Evolutionary conservation across 2,113 vertebrate species (phyloP), one percentile per base, ranked within the genome.

Genomic region (Mirza zaza): DNA sequence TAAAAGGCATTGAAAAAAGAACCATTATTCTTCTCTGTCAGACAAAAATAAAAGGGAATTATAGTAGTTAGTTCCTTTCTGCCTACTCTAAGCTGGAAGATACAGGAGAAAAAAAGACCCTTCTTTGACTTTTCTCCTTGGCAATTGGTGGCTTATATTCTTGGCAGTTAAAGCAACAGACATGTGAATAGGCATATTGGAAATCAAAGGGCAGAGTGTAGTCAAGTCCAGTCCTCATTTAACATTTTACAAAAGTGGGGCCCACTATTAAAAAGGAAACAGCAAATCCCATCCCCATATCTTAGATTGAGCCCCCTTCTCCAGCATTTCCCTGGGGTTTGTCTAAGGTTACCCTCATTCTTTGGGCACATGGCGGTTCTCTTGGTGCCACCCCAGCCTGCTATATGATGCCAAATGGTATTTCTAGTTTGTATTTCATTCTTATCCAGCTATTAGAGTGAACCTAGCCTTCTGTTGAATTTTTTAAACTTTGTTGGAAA

Each of bases 381-480:
- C 84, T 59, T 90, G 83, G 65, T 96, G 70, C 63, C 10, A 4
- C 83, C 79, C 34, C 17, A 34, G 87, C 67, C 61, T 90, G 80
- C 65, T 79, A 29, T 36, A 34, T 89, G 75, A 42, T 90, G 95
- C 97, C 97, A 97, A 96, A 76, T 97, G 75, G 90, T 93, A 80
- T 91, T 95, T 94, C 97, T 59, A 93, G 91, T 96, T 97, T 90
- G 82, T 95, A 25, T 93, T 96, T 93, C 77, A 79, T 96, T 92
- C 86, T 92, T 96, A 91, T 52, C 83, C 95, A 96, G 91, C 87
- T 97, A 97, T 97, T 97, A 97, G 91, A 97, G 87, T 42, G 6
- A 92, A 96, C 96, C 83, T 90, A 97, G 97, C 97, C 95, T 97
- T 98, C 97, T 98, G 98, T 88, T 98, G 86, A 96, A 75, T 95